Evolutionary conservation across 2,797 vertebrate genomes (phyloP), one percentile per base, ranked within the genome.

Genomic region (Darevskia nairensis): DNA sequence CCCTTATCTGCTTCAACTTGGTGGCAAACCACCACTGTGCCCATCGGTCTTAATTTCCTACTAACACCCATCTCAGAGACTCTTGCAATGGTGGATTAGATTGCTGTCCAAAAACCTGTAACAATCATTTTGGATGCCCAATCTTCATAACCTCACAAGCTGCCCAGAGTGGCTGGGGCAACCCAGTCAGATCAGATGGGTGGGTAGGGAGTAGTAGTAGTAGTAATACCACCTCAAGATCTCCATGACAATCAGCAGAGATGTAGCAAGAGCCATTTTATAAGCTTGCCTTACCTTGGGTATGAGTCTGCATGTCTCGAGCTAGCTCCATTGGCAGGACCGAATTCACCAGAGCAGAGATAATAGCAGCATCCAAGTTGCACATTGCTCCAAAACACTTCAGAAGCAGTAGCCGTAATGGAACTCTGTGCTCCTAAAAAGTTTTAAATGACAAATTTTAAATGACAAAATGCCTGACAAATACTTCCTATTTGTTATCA

Each of bases 351-450:
- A 99, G 97, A 0, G 97, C 97, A 82, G 99, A 99, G 97, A 99
- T 98, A 85, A 99, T 95, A 0, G 98, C 96, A 1, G 98, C 97
- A 0, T 99, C 98, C 90, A 99, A 95, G 92, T 97, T 98, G 93
- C 99, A 99, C 98, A 99, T 98, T 68, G 98, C 99, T 8, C 99
- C 99, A 0, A 99, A 99, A 93, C 99, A 98, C 95, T 99, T 99
- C 89, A 99, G 96, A 82, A 99, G 97, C 95, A 99, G 96, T 95
- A 99, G 97, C 35, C 99, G 97, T 90, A 99, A 84, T 0, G 98
- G 97, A 29, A 98, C 98, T 4, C 99, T 97, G 93, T 98, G 98
- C 80, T 99, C 99, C 99, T 99, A 94, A 89, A 92, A 87, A 90
- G 84, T 32, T 85, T 29, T 29, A 82, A 66, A 15, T 7, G 39